Conservation (phyloP, 2,888 invertebrate species). For the Camptogramma bilineatum region DNA sequence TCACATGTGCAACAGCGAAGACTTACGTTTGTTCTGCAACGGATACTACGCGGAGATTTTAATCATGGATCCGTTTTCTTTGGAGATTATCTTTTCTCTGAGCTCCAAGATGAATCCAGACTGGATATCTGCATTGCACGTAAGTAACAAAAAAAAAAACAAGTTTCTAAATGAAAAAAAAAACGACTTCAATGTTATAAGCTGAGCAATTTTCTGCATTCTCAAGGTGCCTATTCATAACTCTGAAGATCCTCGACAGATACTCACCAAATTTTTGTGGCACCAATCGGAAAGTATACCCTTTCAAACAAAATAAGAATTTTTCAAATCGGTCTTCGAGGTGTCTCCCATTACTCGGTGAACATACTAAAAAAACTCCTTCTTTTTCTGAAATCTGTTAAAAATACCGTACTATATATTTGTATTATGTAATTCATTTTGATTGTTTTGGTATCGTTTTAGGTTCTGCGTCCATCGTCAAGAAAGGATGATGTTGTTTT, state of each 20-base stretch:
- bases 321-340: too few species aligned
- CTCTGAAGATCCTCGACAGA: too few species aligned
- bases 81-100: conserved; percentile 96
- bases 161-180: too few species aligned
- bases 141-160: conserved; percentile 81
- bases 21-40: conserved; percentile 96
- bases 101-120: conserved; percentile 98
- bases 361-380: too few species aligned
- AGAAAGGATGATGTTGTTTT: conserved; percentile 97
- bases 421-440: neutral
- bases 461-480: conserved; percentile 89
- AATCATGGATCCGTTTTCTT: conserved; percentile 97
- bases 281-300: too few species aligned
- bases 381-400: too few species aligned
- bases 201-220: too few species aligned
- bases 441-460: conserved; percentile 32
- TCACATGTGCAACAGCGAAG: conserved; percentile 93
- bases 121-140: conserved; percentile 98
- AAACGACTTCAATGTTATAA: too few species aligned
- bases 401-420: neutral
- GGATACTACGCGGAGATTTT: conserved; percentile 99
- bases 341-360: too few species aligned
- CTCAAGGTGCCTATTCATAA: too few species aligned
- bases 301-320: too few species aligned
- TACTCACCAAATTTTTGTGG: too few species aligned